Evolutionary conservation across 2,113 vertebrate genomes (phyloP).

Genomic region (Epinephelus moara): DNA sequence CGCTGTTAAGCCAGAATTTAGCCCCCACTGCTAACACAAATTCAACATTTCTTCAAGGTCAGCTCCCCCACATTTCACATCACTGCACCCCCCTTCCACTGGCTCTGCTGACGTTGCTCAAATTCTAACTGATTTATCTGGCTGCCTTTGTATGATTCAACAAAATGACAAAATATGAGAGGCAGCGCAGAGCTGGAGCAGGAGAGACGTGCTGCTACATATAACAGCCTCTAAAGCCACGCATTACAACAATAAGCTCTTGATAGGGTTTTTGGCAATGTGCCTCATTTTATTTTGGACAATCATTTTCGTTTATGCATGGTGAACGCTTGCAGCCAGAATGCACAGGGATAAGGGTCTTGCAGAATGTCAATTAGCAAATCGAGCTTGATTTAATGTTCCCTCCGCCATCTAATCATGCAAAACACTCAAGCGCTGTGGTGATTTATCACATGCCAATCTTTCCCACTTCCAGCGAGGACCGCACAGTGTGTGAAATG

Average conservation of each 20-base stretch:
- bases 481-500: constrained; percentile 39
- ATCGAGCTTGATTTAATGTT: constrained; percentile 71
- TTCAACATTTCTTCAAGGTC: constrained; percentile 68
- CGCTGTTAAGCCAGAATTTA: constrained; percentile 39
- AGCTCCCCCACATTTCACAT: constrained; percentile 55
- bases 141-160: constrained; percentile 64
- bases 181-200: constrained; percentile 9
- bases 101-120: constrained; percentile 64
- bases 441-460: constrained; percentile 71
- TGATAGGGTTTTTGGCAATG: not conserved
- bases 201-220: not conserved
- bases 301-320: constrained; percentile 31
- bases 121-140: constrained; percentile 59
- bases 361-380: constrained; percentile 65
- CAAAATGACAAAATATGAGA: constrained; percentile 50
- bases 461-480: constrained; percentile 51
- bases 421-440: constrained; percentile 47
- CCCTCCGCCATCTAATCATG: constrained; percentile 68
- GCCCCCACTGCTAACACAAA: constrained; percentile 42
- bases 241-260: not conserved
- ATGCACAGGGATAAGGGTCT: constrained; percentile 47
- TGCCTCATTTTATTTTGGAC: not conserved
- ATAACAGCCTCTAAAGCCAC: constrained; percentile 2
- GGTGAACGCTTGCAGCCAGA: constrained; percentile 35
- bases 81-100: constrained; percentile 18